Evolutionary conservation across 2,113 vertebrate species (phyloP), one percentile per base, ranked within the genome.

Genomic region (Orthonyx spaldingii): DNA sequence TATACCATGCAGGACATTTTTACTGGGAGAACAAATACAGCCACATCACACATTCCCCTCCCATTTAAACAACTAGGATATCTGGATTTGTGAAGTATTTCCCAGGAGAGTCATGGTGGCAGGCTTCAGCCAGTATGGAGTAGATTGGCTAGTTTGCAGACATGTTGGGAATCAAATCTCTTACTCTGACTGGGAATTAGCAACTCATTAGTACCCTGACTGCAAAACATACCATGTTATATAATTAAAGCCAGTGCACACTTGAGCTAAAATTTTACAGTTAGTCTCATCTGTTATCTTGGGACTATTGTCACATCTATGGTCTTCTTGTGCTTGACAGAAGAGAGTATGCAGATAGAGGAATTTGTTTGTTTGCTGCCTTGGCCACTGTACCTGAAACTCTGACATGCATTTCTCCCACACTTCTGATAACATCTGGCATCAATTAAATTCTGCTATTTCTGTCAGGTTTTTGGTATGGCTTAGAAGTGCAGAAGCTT

Each of bases 21-120:
- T 84, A 27, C 72, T 81, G 60, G n/a, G 60, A 89, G 60, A 93
- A 63, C 23, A 94, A 42, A 35, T 20, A 59, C 11, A 39, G 33
- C 46, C 72, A 81, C 78, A 84, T 68, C 69, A 79, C 53, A 56
- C 7, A 22, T 74, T 65, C n/a, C 20, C 22, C 16, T 77, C 39
- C 41, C 37, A 72, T 84, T 91, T 84, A 70, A 89, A 90, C 79
- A 66, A 52, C 60, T n/a, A 86, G 87, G 70, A 81, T 50, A 56
- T 80, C 56, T 77, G 70, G 59, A 35, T 91, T 46, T 63, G 39
- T 47, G 71, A 86, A 85, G 16, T 55, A 57, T 64, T 93, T 86
- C 79, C 68, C 59, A 49, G 28, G 42, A 42, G n/a, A 82, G 55
- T 18, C 6, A 1, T 19, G 69, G 32, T 9, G 18, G 47, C 63